A percentile compares a stretch with the other conserved stretches of the same genome.
These are phyloP conservation scores for Microtus californicus DNA, from an alignment of 2,797 vertebrate species.

Conservation along the genomic window DNA sequence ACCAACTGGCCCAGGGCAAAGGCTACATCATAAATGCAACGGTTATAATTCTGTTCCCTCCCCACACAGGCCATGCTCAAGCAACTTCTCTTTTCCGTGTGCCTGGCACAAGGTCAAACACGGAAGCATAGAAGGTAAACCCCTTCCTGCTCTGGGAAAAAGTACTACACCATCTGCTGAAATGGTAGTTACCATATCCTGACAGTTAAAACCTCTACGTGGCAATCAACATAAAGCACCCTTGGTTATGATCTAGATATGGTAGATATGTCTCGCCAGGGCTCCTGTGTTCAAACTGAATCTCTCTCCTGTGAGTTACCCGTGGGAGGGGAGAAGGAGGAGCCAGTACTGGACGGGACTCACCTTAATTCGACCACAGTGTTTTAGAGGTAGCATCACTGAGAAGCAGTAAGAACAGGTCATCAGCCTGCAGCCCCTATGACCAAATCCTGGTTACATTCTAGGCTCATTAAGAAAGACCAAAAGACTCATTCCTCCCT, in stretches of 20 bases:
- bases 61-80: neutral
- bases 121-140: accelerated
- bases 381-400: neutral
- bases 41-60: neutral
- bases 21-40: neutral
- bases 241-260: neutral
- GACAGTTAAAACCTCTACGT: neutral
- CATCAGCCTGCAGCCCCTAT: neutral
- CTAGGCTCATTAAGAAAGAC: neutral
- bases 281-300: neutral
- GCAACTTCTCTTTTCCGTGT: neutral
- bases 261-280: neutral
- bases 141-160: neutral
- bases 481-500: neutral
- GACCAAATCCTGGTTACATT: neutral
- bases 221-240: neutral
- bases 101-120: neutral
- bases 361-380: neutral
- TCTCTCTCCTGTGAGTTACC: neutral
- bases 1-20: neutral
- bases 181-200: neutral
- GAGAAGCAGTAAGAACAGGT: neutral
- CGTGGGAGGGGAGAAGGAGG: neutral
- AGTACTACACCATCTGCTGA: neutral
- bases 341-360: neutral